Evolutionary conservation across 2,113 vertebrate species (phyloP).

Genomic region (Candoia aspera): DNA sequence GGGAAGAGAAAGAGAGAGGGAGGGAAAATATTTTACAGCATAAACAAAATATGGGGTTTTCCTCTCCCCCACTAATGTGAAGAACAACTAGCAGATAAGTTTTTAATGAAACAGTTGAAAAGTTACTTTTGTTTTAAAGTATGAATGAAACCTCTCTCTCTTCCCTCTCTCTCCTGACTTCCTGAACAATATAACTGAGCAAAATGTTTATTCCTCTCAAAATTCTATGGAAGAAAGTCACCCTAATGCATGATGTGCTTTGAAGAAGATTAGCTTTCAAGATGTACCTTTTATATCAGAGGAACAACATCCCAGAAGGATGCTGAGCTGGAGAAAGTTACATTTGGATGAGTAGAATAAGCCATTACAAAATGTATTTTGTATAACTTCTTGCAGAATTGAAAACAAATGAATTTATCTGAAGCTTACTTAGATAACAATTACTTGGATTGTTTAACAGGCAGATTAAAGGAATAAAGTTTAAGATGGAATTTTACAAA

Average conservation of each 20-base stretch:
- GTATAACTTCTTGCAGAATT: background rate
- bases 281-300: background rate
- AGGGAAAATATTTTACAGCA: slow-evolving; percentile 64
- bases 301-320: background rate
- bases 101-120: slow-evolving; percentile 43
- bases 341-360: background rate
- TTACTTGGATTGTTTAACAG: background rate
- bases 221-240: slow-evolving; percentile 11
- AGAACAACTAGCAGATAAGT: slow-evolving; percentile 55
- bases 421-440: background rate
- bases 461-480: background rate
- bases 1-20: slow-evolving; percentile 55
- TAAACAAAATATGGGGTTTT: slow-evolving; percentile 75
- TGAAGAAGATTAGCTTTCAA: background rate
- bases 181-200: background rate
- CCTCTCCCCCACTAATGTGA: slow-evolving; percentile 43
- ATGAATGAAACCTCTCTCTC: slow-evolving; percentile 31
- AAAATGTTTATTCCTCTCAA: slow-evolving; percentile 45
- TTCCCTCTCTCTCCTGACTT: slow-evolving; percentile 16
- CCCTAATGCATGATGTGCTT: background rate
- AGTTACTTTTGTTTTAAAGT: slow-evolving; percentile 30
- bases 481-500: background rate
- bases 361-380: background rate
- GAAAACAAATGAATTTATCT: background rate
- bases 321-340: background rate